A percentile compares a stretch with the other conserved stretches of the same genome.
These are phyloP conservation scores for Premnoplex brunnescens DNA, from an alignment of 2,797 vertebrate species.

Conservation along the genomic window DNA sequence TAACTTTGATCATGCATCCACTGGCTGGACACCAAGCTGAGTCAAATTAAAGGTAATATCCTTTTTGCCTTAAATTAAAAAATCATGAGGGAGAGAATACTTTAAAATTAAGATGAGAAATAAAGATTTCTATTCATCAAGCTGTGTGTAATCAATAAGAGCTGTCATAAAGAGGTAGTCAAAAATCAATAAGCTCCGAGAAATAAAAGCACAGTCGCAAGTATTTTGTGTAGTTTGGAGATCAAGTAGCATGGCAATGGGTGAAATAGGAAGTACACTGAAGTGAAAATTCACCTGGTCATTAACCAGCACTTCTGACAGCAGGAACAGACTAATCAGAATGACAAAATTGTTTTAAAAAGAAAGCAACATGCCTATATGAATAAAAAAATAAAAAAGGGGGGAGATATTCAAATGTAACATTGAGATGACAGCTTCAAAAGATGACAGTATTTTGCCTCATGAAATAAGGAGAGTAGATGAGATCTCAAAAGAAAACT, in stretches of 20 bases:
- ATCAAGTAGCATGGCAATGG: background rate
- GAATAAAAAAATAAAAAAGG: background rate
- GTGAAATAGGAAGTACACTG: background rate
- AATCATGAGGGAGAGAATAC: background rate
- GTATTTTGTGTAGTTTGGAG: background rate
- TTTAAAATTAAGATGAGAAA: background rate
- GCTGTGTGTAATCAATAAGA: background rate
- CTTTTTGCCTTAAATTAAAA: background rate
- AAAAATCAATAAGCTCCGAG: background rate
- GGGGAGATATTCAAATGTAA: background rate
- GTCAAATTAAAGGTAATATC: background rate
- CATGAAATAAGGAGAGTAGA: background rate
- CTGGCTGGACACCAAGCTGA: background rate
- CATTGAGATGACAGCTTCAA: background rate
- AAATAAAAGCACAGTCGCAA: background rate
- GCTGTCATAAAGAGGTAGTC: background rate
- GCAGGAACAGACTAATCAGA: background rate
- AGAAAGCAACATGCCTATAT: background rate
- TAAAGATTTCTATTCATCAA: background rate
- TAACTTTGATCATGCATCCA: background rate
- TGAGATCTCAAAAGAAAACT: background rate
- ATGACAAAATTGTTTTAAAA: background rate
- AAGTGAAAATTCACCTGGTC: background rate
- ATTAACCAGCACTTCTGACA: background rate
- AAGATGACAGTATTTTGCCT: background rate